A percentile compares a stretch with the other conserved stretches of the same genome.
Evolutionary conservation across 2,113 vertebrate genomes (phyloP).

Genomic region (Herpailurus yagouaroundi): DNA sequence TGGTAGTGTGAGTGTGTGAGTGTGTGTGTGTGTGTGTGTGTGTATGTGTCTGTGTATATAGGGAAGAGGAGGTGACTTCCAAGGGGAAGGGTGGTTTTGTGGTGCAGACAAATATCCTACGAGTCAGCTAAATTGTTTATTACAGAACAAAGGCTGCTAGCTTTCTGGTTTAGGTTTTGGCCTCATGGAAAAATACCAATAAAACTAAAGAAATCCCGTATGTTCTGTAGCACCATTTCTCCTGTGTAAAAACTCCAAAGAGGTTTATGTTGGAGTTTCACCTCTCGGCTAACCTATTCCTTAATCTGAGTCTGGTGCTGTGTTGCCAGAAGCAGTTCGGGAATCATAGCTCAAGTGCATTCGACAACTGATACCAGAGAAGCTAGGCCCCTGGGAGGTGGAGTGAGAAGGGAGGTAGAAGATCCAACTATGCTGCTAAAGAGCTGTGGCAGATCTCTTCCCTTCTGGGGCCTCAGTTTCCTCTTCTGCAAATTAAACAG

Average conservation of each 20-base stretch:
- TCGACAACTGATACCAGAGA: background rate
- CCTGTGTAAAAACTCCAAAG: background rate
- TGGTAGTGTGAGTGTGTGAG: no score
- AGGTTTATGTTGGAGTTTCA: constrained; percentile 5
- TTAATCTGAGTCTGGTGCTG: background rate
- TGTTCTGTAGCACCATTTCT: background rate
- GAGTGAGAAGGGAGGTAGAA: background rate
- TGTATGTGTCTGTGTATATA: background rate
- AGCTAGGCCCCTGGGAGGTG: background rate
- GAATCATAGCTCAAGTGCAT: background rate
- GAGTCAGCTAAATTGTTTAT: constrained; percentile 22
- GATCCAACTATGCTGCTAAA: background rate
- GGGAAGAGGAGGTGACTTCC: background rate
- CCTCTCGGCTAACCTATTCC: background rate
- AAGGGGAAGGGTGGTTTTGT: background rate
- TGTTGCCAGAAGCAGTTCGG: background rate
- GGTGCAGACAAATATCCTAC: background rate
- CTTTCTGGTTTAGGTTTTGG: constrained; percentile 47
- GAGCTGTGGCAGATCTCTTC: background rate
- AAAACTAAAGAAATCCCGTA: constrained; percentile 13
- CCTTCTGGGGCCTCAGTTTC: background rate
- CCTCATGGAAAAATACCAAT: constrained; percentile 17
- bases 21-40: no score
- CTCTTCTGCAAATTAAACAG: background rate
- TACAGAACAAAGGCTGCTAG: background rate